A percentile compares a stretch with the other conserved stretches of the same genome.
Conservation (phyloP, 2,888 invertebrate genomes). For the Pandemis cinnamomeana region DNA sequence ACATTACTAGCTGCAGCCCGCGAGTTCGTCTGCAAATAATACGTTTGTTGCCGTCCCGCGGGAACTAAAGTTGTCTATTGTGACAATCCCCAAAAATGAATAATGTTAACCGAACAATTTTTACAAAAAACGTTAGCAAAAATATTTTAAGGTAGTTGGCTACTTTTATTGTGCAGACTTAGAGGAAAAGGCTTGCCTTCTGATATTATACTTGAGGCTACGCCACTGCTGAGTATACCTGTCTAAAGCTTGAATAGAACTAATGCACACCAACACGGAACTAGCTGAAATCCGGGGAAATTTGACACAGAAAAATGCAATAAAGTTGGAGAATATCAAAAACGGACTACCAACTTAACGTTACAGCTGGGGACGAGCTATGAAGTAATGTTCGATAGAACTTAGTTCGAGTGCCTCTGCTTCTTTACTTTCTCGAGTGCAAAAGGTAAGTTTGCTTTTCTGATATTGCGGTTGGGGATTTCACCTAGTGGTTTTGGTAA, state of each 20-base stretch:
- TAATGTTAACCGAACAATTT: no score
- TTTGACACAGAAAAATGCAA: conserved; percentile 19
- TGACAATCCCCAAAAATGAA: no score
- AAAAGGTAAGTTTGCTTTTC: background rate
- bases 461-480: background rate
- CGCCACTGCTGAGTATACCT: background rate
- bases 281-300: background rate
- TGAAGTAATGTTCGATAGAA: background rate
- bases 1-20: no score
- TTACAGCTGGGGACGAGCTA: background rate
- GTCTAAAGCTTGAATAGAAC: background rate
- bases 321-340: background rate
- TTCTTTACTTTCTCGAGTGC: background rate
- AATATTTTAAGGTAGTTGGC: no score
- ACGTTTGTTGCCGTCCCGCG: no score
- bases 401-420: background rate
- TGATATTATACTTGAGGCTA: no score
- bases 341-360: conserved; percentile 2
- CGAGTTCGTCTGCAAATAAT: no score
- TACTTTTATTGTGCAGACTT: no score
- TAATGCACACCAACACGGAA: background rate
- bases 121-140: no score
- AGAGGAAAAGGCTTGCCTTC: no score
- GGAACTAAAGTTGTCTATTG: no score
- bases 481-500: background rate